A percentile compares a stretch with the other conserved stretches of the same genome.
Evolutionary conservation across 2,113 vertebrate species (phyloP).

Genomic region (Eptesicus fuscus): DNA sequence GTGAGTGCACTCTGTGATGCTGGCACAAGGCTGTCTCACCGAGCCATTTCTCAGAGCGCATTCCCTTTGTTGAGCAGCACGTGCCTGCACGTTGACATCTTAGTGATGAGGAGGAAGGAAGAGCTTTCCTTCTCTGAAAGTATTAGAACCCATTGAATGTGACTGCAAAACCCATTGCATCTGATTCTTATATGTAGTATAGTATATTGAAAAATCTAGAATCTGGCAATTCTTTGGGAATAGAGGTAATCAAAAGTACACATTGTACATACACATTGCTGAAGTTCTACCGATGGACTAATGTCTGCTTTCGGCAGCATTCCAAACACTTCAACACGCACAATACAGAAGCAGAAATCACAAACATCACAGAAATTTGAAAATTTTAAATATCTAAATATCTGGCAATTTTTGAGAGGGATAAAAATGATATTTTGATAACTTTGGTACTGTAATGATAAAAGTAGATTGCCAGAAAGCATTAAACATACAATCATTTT

Average conservation of each 20-base stretch:
- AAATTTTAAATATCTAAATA: conserved; percentile 6
- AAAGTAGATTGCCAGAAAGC: background rate
- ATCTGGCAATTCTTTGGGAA: background rate
- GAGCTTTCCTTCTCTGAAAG: conserved; percentile 27
- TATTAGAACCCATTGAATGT: background rate
- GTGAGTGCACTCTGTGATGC: no score
- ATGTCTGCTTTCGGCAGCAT: conserved; percentile 34
- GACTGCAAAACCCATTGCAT: conserved; percentile 11
- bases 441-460: background rate
- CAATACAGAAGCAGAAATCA: conserved; percentile 18
- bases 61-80: background rate
- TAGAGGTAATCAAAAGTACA: background rate
- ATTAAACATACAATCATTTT: background rate
- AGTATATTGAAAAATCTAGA: conserved; percentile 3
- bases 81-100: background rate
- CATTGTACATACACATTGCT: background rate
- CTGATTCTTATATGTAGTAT: conserved; percentile 27
- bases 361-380: background rate
- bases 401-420: background rate
- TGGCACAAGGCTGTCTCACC: no score
- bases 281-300: background rate
- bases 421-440: background rate
- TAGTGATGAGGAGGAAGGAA: background rate
- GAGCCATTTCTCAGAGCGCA: background rate
- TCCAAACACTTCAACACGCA: background rate